Conservation (phyloP, 2,888 invertebrate species). For the Margaritifera margaritifera region DNA sequence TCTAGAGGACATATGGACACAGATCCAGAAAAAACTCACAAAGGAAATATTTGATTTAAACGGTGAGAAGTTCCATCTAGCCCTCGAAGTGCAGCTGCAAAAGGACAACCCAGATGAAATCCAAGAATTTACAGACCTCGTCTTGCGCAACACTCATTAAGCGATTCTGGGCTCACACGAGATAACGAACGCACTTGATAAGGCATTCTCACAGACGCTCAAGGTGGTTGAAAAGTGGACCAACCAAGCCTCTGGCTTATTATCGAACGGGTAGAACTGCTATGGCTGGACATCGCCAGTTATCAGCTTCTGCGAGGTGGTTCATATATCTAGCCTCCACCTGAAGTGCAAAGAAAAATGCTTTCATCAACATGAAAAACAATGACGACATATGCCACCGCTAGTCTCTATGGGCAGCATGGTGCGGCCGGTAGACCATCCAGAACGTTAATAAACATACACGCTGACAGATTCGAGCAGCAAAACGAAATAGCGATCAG, state of each 20-base stretch:
- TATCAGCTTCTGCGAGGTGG: constrained; percentile 14
- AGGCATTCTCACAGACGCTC: not conserved
- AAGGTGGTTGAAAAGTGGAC: constrained; percentile 12
- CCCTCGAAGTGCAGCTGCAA: not conserved
- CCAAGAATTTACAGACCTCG: constrained; percentile 3
- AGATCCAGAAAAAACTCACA: not conserved
- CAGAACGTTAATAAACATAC: too few species aligned
- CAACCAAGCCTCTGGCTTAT: constrained; percentile 14
- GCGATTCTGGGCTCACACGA: too few species aligned
- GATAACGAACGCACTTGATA: constrained; percentile 6
- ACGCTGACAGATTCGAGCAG: constrained; percentile 9
- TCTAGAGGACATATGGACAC: not conserved
- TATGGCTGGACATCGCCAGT: constrained; percentile 13
- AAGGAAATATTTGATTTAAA: not conserved
- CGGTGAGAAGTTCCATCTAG: not conserved
- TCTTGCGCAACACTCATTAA: constrained; percentile 9
- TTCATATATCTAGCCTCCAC: constrained; percentile 23
- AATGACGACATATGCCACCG: constrained; percentile 20
- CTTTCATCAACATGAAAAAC: constrained; percentile 23
- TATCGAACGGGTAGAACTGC: constrained; percentile 4
- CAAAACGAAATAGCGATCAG: too few species aligned
- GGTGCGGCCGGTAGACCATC: too few species aligned
- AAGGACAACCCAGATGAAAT: constrained; percentile 14
- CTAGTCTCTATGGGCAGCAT: constrained; percentile 16
- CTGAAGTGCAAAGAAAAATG: too few species aligned